phyloP scores from a whole-genome alignment of 1,140 invertebrate genomes.

The Tetraneura akinire region DNA sequence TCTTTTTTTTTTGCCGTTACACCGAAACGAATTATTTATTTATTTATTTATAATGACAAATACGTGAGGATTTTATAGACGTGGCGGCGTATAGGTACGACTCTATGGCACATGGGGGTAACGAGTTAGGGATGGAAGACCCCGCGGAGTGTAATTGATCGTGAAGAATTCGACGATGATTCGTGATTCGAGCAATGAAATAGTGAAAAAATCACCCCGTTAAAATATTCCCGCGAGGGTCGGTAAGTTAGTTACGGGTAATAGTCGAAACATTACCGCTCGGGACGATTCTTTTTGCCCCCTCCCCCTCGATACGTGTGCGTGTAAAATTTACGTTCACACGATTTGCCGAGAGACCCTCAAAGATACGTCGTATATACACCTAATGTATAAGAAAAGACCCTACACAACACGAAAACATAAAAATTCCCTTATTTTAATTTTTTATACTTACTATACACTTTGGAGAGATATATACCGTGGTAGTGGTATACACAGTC shows the following conservation, averaged over 20 bases:
- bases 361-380: too few species aligned
- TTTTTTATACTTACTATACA: background rate
- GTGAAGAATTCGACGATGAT: background rate
- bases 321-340: background rate
- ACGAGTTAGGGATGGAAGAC: background rate
- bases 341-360: slow-evolving; percentile 29
- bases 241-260: slow-evolving; percentile 8
- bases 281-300: background rate
- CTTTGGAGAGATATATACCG: background rate
- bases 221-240: slow-evolving; percentile 13
- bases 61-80: background rate
- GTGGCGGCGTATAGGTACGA: too few species aligned
- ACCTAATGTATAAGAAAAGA: slow-evolving; percentile 9
- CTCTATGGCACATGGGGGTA: background rate
- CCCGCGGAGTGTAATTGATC: background rate
- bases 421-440: slow-evolving; percentile 23
- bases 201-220: background rate
- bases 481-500: background rate
- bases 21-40: background rate
- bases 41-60: background rate
- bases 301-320: background rate
- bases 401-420: background rate
- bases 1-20: background rate
- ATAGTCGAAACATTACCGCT: background rate
- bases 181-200: slow-evolving; percentile 4